These are phyloP conservation scores for Eumaeus atala DNA, from an alignment of 1,140 invertebrate genomes.

Conservation along the genomic window DNA sequence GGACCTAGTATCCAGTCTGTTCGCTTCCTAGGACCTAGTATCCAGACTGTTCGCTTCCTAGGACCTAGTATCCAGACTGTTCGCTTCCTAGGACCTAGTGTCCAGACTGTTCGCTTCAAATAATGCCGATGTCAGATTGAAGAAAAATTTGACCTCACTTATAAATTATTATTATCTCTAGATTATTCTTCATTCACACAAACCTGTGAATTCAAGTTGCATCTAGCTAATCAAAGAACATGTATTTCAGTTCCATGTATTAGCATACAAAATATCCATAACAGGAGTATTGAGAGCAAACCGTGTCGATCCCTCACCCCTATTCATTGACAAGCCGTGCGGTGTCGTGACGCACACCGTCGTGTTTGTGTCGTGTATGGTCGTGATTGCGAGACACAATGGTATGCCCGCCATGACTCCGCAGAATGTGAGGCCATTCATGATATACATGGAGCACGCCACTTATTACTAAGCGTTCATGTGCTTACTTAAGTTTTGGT, in stretches of 20 bases:
- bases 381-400: constrained; percentile 62
- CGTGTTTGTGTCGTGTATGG: constrained; percentile 46
- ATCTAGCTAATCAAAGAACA: constrained; percentile 10
- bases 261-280: constrained; percentile 41
- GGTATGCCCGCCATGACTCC: constrained; percentile 64
- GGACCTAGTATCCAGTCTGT: too few relatives aligned
- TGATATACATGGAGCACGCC: constrained; percentile 20
- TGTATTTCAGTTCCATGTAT: constrained; percentile 18
- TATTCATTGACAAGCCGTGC: constrained; percentile 69
- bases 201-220: neutral
- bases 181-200: neutral
- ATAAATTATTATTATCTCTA: neutral
- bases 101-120: neutral
- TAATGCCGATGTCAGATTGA: neutral
- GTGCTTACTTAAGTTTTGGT: too few relatives aligned
- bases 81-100: too few relatives aligned
- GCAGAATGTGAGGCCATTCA: constrained; percentile 58
- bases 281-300: constrained; percentile 42
- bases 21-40: too few relatives aligned
- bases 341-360: constrained; percentile 45
- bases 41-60: too few relatives aligned
- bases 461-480: neutral
- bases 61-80: too few relatives aligned
- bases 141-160: neutral
- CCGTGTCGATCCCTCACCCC: constrained; percentile 58